phyloP scores from a whole-genome alignment of 2,113 vertebrate species.

The Zapus hudsonius region DNA sequence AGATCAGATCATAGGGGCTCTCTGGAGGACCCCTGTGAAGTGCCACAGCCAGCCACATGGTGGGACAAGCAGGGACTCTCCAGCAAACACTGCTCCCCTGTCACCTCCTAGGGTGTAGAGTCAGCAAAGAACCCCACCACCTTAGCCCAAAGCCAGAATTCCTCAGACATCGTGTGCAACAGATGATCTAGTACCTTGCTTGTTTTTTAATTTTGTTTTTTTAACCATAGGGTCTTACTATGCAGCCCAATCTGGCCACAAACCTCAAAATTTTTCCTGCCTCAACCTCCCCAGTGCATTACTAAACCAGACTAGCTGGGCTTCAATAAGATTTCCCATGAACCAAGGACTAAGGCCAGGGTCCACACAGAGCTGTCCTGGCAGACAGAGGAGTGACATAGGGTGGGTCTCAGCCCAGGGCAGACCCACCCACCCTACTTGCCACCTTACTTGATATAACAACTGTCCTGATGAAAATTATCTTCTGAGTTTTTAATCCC shows the following conservation, averaged over 20 bases:
- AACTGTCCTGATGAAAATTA: no score
- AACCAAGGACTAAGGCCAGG: background rate
- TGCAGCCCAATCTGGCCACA: no score
- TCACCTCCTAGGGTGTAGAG: background rate
- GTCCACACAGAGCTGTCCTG: background rate
- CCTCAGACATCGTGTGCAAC: background rate
- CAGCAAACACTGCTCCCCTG: no score
- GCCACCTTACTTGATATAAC: no score
- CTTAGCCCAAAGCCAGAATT: background rate
- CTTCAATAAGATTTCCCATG: background rate
- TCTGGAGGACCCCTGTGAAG: no score
- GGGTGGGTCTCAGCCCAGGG: background rate
- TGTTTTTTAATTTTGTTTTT: background rate
- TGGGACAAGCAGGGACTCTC: background rate
- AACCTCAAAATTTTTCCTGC: no score
- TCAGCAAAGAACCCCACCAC: rapidly evolving
- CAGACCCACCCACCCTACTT: no score
- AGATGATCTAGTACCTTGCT: background rate
- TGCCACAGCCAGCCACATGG: background rate
- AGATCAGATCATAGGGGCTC: no score
- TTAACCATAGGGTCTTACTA: no score
- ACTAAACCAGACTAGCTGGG: background rate
- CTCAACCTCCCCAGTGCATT: background rate
- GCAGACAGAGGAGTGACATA: background rate
- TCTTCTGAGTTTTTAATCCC: no score